Conservation (phyloP, 2,888 invertebrate species). For the Heteropelma amictum region DNA sequence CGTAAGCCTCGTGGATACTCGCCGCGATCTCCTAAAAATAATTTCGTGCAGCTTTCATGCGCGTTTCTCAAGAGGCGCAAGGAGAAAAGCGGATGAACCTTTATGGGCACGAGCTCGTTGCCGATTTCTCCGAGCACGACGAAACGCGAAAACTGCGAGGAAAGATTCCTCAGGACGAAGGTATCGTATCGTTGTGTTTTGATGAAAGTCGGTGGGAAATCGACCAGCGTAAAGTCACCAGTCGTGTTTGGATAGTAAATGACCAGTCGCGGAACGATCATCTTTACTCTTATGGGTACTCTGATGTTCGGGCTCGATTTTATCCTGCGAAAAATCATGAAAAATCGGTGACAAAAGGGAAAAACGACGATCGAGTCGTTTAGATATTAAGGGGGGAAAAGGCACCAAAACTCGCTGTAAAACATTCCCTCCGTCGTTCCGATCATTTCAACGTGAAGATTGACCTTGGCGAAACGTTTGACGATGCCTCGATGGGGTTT, state of each 20-base stretch:
- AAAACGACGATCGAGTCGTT: slow-evolving; percentile 5
- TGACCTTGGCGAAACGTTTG: slow-evolving; percentile 61
- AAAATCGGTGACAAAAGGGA: not conserved
- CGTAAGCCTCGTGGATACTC: slow-evolving; percentile 58
- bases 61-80: too few species aligned
- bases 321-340: slow-evolving; percentile 58
- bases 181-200: slow-evolving; percentile 73
- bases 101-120: slow-evolving; percentile 67
- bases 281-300: slow-evolving; percentile 59
- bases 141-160: slow-evolving; percentile 75
- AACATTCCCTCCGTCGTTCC: slow-evolving; percentile 73
- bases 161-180: slow-evolving; percentile 76
- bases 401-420: slow-evolving; percentile 78
- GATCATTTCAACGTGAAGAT: slow-evolving; percentile 73
- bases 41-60: not conserved
- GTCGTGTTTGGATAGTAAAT: slow-evolving; percentile 74
- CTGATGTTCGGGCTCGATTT: slow-evolving; percentile 66
- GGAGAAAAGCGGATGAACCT: slow-evolving; percentile 56
- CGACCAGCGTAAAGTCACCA: slow-evolving; percentile 75
- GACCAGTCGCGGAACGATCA: slow-evolving; percentile 74
- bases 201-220: slow-evolving; percentile 76
- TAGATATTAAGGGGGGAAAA: too few species aligned
- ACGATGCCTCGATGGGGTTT: slow-evolving; percentile 76
- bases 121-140: slow-evolving; percentile 74
- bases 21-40: slow-evolving; percentile 58